A percentile compares a stretch with the other conserved stretches of the same genome.
phyloP scores from a whole-genome alignment of 2,888 invertebrate genomes.

The Therioaphis trifolii region DNA sequence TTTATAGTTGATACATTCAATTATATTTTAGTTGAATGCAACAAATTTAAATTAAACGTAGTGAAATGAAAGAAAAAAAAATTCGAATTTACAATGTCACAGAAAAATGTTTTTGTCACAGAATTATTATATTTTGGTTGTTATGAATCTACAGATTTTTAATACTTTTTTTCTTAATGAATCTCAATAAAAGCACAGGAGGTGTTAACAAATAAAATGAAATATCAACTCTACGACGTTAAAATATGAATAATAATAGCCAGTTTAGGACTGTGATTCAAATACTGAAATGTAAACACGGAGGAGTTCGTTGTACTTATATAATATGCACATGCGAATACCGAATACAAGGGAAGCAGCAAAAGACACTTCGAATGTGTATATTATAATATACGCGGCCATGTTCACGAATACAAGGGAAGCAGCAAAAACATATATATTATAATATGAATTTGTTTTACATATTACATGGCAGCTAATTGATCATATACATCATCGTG shows the following conservation, averaged over 20 bases:
- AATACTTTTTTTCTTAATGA: not conserved
- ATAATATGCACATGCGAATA: not conserved
- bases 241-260: not conserved
- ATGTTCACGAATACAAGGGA: no score
- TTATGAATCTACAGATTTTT: no score
- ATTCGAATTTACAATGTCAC: not conserved
- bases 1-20: no score
- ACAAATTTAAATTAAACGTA: no score
- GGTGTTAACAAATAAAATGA: not conserved
- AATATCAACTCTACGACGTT: not conserved
- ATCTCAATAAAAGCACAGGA: not conserved
- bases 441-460: no score
- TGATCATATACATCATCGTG: not conserved
- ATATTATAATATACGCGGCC: not conserved
- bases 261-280: not conserved
- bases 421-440: no score
- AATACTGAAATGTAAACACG: not conserved
- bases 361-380: not conserved
- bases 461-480: not conserved
- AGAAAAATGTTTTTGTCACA: not conserved
- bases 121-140: no score
- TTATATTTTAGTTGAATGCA: not conserved
- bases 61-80: not conserved
- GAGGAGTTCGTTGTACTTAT: not conserved
- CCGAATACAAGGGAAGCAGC: not conserved